Evolutionary conservation across 1,140 invertebrate genomes (phyloP).

Genomic region (Frieseomelitta varia): DNA sequence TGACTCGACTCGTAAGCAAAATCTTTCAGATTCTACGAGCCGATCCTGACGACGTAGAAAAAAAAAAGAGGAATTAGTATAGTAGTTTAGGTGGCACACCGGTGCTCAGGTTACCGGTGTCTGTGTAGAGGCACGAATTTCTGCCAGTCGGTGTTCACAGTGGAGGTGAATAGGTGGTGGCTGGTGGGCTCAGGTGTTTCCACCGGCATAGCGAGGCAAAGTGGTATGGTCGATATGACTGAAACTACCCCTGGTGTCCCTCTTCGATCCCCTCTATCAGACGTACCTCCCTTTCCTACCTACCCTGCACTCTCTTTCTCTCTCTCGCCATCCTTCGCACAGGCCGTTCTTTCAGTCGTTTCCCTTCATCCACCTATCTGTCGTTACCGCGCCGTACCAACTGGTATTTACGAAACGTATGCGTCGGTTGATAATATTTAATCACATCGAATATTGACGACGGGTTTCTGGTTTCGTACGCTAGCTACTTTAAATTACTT

Average conservation of each 20-base stretch:
- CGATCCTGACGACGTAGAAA: constrained; percentile 21
- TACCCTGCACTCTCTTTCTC: constrained; percentile 14
- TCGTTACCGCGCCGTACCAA: constrained; percentile 57
- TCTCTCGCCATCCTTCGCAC: constrained; percentile 9
- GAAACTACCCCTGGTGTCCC: constrained; percentile 64
- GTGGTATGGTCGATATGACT: constrained; percentile 77
- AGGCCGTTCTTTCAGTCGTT: constrained; percentile 19
- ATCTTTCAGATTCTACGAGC: constrained; percentile 38
- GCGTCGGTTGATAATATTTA: constrained; percentile 76
- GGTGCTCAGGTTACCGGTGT: background rate
- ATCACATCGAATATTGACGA: constrained; percentile 72
- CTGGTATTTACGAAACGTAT: constrained; percentile 65
- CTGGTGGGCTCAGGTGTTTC: constrained; percentile 70
- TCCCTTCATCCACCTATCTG: constrained; percentile 23
- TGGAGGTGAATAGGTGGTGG: constrained; percentile 34
- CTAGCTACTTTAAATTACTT: constrained; percentile 60
- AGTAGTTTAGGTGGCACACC: constrained; percentile 37
- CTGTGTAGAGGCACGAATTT: constrained; percentile 22
- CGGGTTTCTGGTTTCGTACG: constrained; percentile 1
- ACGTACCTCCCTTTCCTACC: constrained; percentile 45
- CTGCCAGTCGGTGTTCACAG: background rate
- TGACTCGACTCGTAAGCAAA: constrained; percentile 22
- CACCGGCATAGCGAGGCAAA: constrained; percentile 63
- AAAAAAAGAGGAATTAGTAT: constrained; percentile 55
- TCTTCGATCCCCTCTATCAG: constrained; percentile 58